These are phyloP conservation scores for Macrobrachium nipponense DNA, from an alignment of 1,140 invertebrate species.

Conservation along the genomic window DNA sequence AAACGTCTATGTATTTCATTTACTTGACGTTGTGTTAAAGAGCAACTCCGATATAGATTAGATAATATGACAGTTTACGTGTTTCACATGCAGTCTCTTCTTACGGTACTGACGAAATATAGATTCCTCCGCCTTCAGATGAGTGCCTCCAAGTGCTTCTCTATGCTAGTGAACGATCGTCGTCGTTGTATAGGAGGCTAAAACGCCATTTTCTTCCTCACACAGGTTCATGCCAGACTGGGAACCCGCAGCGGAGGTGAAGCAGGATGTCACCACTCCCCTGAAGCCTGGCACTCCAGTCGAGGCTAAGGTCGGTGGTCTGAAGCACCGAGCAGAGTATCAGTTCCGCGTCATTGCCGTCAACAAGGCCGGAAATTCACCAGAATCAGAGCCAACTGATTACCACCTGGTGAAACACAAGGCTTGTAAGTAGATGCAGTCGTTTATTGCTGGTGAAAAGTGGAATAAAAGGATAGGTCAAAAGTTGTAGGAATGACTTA, in stretches of 20 bases:
- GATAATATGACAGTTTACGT: too few relatives aligned
- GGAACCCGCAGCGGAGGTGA: constrained; percentile 75
- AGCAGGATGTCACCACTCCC: constrained; percentile 56
- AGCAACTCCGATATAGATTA: too few relatives aligned
- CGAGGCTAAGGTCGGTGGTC: constrained; percentile 83
- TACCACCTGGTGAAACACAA: constrained; percentile 91
- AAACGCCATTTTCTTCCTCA: neutral
- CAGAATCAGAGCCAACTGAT: constrained; percentile 94
- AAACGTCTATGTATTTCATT: neutral
- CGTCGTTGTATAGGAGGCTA: too few relatives aligned
- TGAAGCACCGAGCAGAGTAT: constrained; percentile 93
- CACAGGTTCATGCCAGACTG: constrained; percentile 78
- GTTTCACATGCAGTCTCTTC: too few relatives aligned
- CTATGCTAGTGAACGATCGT: neutral
- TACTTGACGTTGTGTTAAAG: too few relatives aligned
- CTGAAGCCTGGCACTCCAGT: constrained; percentile 73
- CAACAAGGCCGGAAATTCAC: constrained; percentile 94
- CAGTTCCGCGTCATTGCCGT: constrained; percentile 95
- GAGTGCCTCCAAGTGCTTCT: neutral
- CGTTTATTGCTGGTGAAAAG: too few relatives aligned
- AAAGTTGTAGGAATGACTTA: too few relatives aligned
- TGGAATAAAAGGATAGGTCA: too few relatives aligned
- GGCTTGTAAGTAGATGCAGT: constrained; percentile 76
- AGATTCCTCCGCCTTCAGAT: neutral
- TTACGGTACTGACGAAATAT: too few relatives aligned